Percentiles rank a stretch among this genome's conserved stretches.
phyloP scores from a whole-genome alignment of 53 echinoderm and acorn worm genomes.

The Mesocentrotus franciscanus region DNA sequence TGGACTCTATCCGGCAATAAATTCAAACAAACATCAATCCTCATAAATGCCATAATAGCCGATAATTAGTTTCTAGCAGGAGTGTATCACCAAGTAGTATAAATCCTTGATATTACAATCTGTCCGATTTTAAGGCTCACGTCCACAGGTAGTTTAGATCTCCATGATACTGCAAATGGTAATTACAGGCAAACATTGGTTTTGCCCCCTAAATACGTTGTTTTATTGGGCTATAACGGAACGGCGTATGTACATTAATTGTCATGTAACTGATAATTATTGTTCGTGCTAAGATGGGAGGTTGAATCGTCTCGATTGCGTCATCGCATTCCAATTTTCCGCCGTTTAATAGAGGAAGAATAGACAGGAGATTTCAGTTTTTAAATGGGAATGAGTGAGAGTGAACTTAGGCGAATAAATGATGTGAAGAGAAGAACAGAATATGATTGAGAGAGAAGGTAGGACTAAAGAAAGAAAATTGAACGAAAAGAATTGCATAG shows the following conservation, averaged over 20 bases:
- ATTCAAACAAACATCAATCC: neutral
- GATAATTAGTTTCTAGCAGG: neutral
- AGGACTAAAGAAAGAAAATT: too few relatives aligned
- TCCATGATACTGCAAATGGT: constrained; percentile 1
- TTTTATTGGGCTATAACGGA: constrained; percentile 42
- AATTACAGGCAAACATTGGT: constrained; percentile 14
- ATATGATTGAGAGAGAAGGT: too few relatives aligned
- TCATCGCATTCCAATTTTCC: too few relatives aligned
- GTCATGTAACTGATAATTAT: neutral
- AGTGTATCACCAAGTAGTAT: neutral
- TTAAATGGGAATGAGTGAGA: too few relatives aligned
- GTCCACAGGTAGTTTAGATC: neutral
- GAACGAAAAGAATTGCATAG: neutral
- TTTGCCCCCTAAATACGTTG: constrained; percentile 9
- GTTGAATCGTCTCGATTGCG: too few relatives aligned
- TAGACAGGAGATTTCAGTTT: too few relatives aligned
- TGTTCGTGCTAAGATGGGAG: neutral
- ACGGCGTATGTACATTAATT: constrained; percentile 10
- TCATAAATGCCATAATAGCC: neutral
- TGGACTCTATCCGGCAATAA: neutral
- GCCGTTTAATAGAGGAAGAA: too few relatives aligned
- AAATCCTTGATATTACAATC: neutral
- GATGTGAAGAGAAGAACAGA: too few relatives aligned
- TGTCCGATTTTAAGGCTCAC: neutral
- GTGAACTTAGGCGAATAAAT: too few relatives aligned